phyloP scores from a whole-genome alignment of 2,888 invertebrate species.

The Melolontha melolontha region DNA sequence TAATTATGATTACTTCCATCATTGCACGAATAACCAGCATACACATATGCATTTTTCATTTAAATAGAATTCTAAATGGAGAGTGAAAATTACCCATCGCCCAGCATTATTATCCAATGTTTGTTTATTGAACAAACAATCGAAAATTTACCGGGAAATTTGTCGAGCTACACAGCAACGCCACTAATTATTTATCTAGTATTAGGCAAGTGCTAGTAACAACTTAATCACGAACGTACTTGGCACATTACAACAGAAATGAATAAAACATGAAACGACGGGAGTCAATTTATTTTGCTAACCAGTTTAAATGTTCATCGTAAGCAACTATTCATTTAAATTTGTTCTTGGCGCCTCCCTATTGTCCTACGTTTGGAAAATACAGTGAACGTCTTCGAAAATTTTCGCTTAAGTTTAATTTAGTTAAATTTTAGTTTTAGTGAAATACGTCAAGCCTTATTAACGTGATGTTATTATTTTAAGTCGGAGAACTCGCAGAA shows the following conservation, averaged over 20 bases:
- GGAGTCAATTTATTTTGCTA: slow-evolving; percentile 32
- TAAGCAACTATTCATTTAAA: slow-evolving; percentile 27
- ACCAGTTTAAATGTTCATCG: slow-evolving; percentile 27
- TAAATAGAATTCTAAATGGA: neutral
- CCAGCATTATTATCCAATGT: neutral
- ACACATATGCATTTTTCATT: no score
- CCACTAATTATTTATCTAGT: slow-evolving; percentile 27
- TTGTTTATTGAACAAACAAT: slow-evolving; percentile 16
- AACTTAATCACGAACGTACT: slow-evolving; percentile 18
- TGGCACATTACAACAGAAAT: slow-evolving; percentile 16
- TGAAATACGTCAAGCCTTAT: slow-evolving; percentile 28
- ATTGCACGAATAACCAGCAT: no score
- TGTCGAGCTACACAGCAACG: neutral
- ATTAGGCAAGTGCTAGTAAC: slow-evolving; percentile 7
- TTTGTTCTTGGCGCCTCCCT: neutral
- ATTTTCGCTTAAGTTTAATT: slow-evolving; percentile 29
- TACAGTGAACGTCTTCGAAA: neutral
- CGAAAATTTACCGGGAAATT: neutral
- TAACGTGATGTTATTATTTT: slow-evolving; percentile 19
- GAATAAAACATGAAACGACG: slow-evolving; percentile 27
- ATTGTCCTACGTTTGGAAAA: neutral
- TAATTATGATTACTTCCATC: no score
- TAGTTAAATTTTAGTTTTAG: slow-evolving; percentile 5
- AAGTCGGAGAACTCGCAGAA: slow-evolving; percentile 1
- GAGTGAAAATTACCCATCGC: neutral